Conservation (phyloP, 2,797 vertebrate genomes). For the Phrynocephalus guinanensis region DNA sequence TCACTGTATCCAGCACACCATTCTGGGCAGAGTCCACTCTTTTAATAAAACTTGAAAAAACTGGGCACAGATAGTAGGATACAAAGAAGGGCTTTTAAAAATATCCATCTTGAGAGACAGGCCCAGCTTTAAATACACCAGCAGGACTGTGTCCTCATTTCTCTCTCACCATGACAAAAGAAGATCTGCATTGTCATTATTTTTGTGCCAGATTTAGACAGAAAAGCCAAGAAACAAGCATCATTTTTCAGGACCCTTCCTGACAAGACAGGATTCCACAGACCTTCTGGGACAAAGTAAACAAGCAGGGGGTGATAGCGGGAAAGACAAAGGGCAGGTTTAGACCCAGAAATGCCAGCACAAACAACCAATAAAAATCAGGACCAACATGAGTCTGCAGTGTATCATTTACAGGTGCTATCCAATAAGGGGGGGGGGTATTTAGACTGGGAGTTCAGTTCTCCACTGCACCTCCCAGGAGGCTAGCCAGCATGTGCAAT, state of each 20-base stretch:
- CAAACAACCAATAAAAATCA: not conserved
- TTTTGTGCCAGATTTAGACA: not conserved
- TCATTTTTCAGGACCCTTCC: not conserved
- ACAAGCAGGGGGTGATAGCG: not conserved
- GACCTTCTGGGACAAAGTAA: not conserved
- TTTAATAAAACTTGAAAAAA: slow-evolving; percentile 10
- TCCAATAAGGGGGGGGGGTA: not conserved
- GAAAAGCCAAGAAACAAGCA: not conserved
- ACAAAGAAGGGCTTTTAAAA: not conserved
- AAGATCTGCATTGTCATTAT: not conserved
- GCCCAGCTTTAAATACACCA: not conserved
- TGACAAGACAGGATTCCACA: not conserved
- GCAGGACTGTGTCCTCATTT: not conserved
- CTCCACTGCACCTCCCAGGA: too few relatives aligned
- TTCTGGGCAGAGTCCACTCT: slow-evolving; percentile 9
- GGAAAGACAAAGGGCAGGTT: not conserved
- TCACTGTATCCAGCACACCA: slow-evolving; percentile 7
- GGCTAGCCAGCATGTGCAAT: too few relatives aligned
- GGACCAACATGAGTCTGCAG: not conserved
- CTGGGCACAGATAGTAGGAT: not conserved
- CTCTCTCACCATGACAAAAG: not conserved
- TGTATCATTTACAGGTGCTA: not conserved
- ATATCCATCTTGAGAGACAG: not conserved
- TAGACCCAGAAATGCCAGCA: not conserved
- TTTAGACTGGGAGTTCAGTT: too few relatives aligned